Percentiles rank a stretch among this genome's conserved stretches.
These are phyloP conservation scores for Pitangus sulphuratus DNA, from an alignment of 2,797 vertebrate species.

Conservation along the genomic window DNA sequence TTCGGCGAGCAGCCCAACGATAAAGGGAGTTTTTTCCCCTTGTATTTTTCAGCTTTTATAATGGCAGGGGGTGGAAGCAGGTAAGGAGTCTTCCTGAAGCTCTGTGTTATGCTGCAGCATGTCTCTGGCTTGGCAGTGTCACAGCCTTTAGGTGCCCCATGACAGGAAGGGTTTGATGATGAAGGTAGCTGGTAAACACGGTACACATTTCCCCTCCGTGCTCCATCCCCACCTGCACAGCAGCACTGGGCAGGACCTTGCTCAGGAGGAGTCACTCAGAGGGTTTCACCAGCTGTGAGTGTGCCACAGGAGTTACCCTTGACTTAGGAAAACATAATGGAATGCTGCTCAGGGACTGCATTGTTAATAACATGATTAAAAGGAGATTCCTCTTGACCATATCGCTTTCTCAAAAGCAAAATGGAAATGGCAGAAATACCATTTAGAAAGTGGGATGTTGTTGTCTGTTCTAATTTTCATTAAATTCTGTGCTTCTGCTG, in stretches of 20 bases:
- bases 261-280: not conserved
- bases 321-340: not conserved
- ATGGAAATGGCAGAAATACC: slow-evolving; percentile 4
- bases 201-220: rapidly evolving
- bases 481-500: not conserved
- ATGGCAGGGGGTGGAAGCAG: not conserved
- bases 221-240: not conserved
- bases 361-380: slow-evolving; percentile 19
- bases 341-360: not conserved
- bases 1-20: not conserved
- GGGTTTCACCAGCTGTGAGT: not conserved
- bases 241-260: not conserved
- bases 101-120: not conserved
- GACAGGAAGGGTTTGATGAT: not conserved
- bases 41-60: not conserved
- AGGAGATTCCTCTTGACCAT: not conserved
- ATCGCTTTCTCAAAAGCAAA: not conserved
- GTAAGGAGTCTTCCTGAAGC: not conserved
- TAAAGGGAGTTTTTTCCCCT: not conserved
- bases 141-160: not conserved
- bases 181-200: rapidly evolving
- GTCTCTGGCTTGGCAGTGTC: not conserved
- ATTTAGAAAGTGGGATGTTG: slow-evolving; percentile 21
- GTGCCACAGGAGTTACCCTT: rapidly evolving
- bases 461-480: slow-evolving; percentile 39